Conservation (phyloP, 2,797 vertebrate species). For the Anniella stebbinsi region DNA sequence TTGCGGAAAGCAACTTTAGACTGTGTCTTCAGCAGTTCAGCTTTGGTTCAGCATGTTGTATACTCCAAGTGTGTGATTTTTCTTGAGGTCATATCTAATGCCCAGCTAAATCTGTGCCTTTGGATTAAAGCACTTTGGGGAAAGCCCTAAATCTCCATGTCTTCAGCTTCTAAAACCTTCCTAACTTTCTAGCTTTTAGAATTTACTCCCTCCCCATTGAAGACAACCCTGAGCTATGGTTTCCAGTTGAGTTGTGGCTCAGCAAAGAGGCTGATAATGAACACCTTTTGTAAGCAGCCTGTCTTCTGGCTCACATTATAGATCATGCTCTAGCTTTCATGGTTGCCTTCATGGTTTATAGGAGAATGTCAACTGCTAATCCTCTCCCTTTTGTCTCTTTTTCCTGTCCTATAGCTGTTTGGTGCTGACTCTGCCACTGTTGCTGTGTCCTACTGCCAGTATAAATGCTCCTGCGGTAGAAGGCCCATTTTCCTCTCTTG, state of each 20-base stretch:
- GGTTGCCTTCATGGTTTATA: neutral
- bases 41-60: conserved; percentile 16
- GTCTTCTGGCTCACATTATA: neutral
- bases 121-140: conserved; percentile 20
- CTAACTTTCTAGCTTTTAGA: neutral
- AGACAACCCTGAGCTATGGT: neutral
- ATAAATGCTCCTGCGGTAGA: neutral
- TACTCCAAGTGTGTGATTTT: conserved; percentile 3
- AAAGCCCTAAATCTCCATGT: conserved; percentile 35
- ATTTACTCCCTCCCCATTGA: neutral
- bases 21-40: conserved; percentile 24
- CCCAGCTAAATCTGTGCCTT: neutral
- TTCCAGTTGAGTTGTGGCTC: neutral
- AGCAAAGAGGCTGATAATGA: neutral
- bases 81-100: conserved; percentile 24
- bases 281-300: neutral
- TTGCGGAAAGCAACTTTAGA: neutral
- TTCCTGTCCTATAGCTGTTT: neutral
- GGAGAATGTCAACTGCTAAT: conserved; percentile 8
- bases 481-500: neutral
- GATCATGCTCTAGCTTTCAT: neutral
- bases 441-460: neutral
- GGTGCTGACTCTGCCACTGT: neutral
- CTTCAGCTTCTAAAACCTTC: conserved; percentile 8
- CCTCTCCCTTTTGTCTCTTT: conserved; percentile 6